Evolutionary conservation across 23 tunicate species (phyloP), one percentile per base, ranked within the genome.

Genomic region (Halocynthia roretzi): DNA sequence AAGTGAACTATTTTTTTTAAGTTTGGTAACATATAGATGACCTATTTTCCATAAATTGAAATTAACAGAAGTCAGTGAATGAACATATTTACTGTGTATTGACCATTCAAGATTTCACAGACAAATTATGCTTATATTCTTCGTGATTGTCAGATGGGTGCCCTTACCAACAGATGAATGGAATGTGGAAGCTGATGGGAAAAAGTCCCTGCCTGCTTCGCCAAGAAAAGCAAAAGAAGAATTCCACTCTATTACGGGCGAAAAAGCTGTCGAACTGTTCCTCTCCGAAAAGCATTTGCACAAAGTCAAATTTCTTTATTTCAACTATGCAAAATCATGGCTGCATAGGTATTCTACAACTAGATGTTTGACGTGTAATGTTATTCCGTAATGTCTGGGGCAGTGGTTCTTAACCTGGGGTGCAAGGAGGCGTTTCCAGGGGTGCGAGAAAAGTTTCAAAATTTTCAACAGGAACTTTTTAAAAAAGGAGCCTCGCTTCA

Each of bases 241-340:
- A 62, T 20, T 62, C 15, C 23, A 61, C 23, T 31, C 71, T 5
- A 92, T 92, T 53, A 82, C 78, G 11, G 98, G 98, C 31, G 52
- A 80, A 17, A 82, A 92, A 60, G 98, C 98, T 6, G 87, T 92
- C 4, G 98, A 92, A 68, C 54, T 86, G 10, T 92, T 92, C 65
- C 77, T 86, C 15, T 71, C 84, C 4, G 83, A 92, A 61, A 86
- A 79, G 76, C 98, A 92, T 62, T 31, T 92, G 75, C 80, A 82
- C 58, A 86, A 82, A 80, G 93, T 83, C 67, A 86, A 83, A 66
- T 92, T 92, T 81, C 80, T 92, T 79, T 92, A 92, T 57, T 62
- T 92, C 54, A 92, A 92, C 73, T 70, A 73, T 15, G 82, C 81
- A 31, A 49, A 66, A 31, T 31, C 44, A 4, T 31, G 44, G 44